phyloP scores from a whole-genome alignment of 2,888 invertebrate species.

The Athripsodes cinereus region DNA sequence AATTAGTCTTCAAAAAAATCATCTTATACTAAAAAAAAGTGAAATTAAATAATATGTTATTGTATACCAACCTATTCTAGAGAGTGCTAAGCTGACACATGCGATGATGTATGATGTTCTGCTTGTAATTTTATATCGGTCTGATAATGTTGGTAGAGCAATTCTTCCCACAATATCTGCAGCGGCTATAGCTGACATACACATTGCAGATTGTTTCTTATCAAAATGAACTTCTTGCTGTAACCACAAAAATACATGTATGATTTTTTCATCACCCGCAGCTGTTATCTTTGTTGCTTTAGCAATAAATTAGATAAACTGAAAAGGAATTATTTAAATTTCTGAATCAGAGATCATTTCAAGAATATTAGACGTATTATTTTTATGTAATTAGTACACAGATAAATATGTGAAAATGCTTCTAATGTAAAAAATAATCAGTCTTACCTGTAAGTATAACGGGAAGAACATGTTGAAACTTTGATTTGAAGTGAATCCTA shows the following conservation, averaged over 20 bases:
- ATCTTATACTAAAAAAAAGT: no score
- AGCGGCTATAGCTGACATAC: slow-evolving; percentile 64
- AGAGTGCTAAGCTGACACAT: slow-evolving; percentile 50
- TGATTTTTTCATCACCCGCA: neutral
- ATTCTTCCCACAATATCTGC: slow-evolving; percentile 63
- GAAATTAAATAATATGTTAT: no score
- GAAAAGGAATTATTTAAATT: no score
- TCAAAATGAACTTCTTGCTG: slow-evolving; percentile 36
- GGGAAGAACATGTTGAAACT: slow-evolving; percentile 68
- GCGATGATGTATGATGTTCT: slow-evolving; percentile 59
- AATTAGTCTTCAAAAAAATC: no score
- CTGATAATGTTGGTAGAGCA: slow-evolving; percentile 56
- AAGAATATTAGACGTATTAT: no score
- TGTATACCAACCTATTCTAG: slow-evolving; percentile 52
- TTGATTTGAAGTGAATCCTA: slow-evolving; percentile 61
- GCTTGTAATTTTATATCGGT: slow-evolving; percentile 54
- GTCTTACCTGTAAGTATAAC: slow-evolving; percentile 54
- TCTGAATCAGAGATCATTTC: no score
- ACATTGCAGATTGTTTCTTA: slow-evolving; percentile 53
- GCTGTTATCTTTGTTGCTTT: no score
- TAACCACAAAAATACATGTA: slow-evolving; percentile 18
- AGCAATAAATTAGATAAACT: no score
- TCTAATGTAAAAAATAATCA: neutral
- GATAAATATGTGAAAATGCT: no score
- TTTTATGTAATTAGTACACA: no score